These are phyloP conservation scores for Pongo abelii DNA, from an alignment of 2,113 vertebrate species.

Conservation along the genomic window DNA sequence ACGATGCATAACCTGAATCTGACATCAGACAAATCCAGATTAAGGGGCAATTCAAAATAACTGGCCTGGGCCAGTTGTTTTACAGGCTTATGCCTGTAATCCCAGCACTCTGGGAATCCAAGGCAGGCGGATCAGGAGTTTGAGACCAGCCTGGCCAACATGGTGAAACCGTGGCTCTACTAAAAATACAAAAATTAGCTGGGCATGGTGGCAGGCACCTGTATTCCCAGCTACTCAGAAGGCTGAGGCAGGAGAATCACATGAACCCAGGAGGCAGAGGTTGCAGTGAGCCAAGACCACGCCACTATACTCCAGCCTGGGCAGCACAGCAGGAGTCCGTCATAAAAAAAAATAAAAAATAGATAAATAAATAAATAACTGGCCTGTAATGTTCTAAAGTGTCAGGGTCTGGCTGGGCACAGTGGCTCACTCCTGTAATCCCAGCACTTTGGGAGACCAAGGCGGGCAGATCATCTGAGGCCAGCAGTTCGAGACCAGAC, in stretches of 20 bases:
- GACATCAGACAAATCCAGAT: not conserved
- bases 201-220: not conserved
- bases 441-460: not conserved
- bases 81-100: not conserved
- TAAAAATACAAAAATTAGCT: not conserved
- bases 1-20: not conserved
- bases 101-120: not conserved
- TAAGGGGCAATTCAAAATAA: not conserved
- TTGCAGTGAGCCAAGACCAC: not conserved
- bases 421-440: not conserved
- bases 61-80: not conserved
- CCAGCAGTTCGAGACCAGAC: not conserved
- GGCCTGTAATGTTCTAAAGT: not conserved
- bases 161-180: not conserved
- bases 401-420: not conserved
- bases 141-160: not conserved
- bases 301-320: not conserved
- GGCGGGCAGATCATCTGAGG: not conserved
- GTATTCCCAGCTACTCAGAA: not conserved
- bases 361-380: not conserved
- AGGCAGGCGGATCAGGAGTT: not conserved
- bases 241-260: not conserved
- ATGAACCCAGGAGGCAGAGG: not conserved
- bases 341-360: not conserved
- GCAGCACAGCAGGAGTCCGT: not conserved